These are phyloP conservation scores for Phalloptychus januarius DNA, from an alignment of 2,797 vertebrate genomes.

Conservation along the genomic window DNA sequence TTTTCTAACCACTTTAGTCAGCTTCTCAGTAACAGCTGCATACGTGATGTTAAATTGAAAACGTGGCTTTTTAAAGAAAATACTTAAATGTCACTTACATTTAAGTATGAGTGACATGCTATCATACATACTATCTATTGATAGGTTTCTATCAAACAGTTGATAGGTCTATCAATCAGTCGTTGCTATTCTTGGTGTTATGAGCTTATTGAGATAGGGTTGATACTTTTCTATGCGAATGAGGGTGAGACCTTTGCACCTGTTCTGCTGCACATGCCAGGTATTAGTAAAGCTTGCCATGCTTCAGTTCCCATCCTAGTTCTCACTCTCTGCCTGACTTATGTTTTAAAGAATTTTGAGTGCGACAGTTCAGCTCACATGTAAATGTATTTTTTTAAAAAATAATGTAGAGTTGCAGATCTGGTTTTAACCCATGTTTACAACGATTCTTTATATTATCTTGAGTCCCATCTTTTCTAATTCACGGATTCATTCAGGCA, in stretches of 20 bases:
- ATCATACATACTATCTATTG: no score
- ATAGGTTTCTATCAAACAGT: no score
- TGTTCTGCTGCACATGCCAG: slow-evolving; percentile 27
- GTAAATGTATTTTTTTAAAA: background rate
- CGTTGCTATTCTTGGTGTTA: background rate
- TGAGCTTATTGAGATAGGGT: background rate
- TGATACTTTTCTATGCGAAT: background rate
- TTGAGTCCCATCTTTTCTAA: background rate
- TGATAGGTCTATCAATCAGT: no score
- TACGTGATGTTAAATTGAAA: slow-evolving; percentile 14
- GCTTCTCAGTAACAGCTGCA: slow-evolving; percentile 35
- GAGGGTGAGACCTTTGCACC: slow-evolving; percentile 36
- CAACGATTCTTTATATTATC: background rate
- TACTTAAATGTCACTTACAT: background rate
- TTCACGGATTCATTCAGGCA: background rate
- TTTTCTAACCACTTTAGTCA: slow-evolving; percentile 8
- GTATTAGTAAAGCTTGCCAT: background rate
- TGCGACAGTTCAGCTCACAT: background rate
- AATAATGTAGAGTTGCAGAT: background rate
- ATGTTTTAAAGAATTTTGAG: background rate
- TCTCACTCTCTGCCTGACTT: background rate
- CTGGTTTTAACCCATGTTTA: background rate
- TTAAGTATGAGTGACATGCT: no score
- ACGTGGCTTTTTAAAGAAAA: slow-evolving; percentile 31
- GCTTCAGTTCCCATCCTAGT: background rate